Conservation (phyloP, 2,888 invertebrate species). For the Pseudoips prasinana region DNA sequence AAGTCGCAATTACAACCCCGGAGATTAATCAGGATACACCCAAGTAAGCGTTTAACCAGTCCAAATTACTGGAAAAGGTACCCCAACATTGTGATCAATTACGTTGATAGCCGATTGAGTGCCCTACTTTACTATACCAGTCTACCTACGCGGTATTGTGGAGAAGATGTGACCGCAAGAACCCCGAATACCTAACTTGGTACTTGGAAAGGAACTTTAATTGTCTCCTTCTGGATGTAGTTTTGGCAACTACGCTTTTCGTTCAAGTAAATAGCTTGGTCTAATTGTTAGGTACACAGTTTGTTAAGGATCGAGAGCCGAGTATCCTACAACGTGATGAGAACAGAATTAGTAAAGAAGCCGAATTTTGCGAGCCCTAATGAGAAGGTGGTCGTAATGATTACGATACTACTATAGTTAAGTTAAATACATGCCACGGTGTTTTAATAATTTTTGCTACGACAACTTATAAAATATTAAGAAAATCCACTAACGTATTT, state of each 20-base stretch:
- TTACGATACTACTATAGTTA: too few relatives aligned
- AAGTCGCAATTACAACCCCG: conserved; percentile 55
- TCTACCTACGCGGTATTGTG: conserved; percentile 6
- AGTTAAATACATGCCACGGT: too few relatives aligned
- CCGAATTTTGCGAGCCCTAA: too few relatives aligned
- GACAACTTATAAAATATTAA: too few relatives aligned
- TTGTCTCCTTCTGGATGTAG: conserved; percentile 27
- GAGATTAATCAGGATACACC: conserved; percentile 63
- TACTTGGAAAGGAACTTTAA: conserved; percentile 38
- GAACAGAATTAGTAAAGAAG: neutral
- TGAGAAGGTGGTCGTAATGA: too few relatives aligned
- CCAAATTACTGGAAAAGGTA: conserved; percentile 56
- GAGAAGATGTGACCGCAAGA: conserved; percentile 37
- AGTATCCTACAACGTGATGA: neutral
- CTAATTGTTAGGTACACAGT: conserved; percentile 13
- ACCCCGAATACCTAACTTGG: conserved; percentile 33
- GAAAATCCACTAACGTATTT: too few relatives aligned
- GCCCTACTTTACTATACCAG: conserved; percentile 33
- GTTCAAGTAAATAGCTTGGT: conserved; percentile 20
- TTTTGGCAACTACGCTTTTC: conserved; percentile 27
- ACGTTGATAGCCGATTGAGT: conserved; percentile 51
- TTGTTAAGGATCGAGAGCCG: neutral
- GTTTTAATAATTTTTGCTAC: too few relatives aligned
- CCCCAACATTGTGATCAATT: conserved; percentile 51
- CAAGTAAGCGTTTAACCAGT: conserved; percentile 53